Base-by-base conservation (phyloP, 2,888 invertebrate genomes). In the Cantharis nigra region DNA sequence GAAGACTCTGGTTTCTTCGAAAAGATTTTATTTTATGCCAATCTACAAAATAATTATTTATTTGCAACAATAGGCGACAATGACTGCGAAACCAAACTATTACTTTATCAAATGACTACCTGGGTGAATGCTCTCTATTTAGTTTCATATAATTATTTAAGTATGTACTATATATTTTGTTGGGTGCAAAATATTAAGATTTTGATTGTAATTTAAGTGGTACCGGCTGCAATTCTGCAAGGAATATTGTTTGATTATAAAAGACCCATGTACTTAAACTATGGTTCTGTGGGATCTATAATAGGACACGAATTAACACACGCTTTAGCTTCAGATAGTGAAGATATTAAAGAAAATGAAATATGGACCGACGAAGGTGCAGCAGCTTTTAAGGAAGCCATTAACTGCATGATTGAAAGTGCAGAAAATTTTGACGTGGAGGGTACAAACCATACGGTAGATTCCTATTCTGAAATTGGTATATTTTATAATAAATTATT, bases 241-340 rank as follows among this genome's bases (percentile, higher is more conserved):
- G 83, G 80, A 1, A 78, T 80, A 11, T 80, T 86, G 28, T 85
- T 62, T 63, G 63, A 84, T 69, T 63, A 71, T n/a, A 70, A 83
- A 10, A 76, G 83, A 20, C 86, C 86, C 2, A 77, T 83, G 64
- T 86, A 84, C 69, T 80, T 86, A 78, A 87, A 86, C 74, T 86
- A 85, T 72, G 86, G 85, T 9, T 77, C 84, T 10, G 74, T 87
- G 64, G 86, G 86, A 3, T 82, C 83, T 26, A 83, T 86, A 14
- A 84, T 87, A 63, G 87, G 86, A 9, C 86, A 87, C 78, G 86
- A 86, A 80, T 75, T 85, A 16, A 82, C 82, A 13, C 78, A 78
- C 64, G 75, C 63, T 2, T 73, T 80, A 63, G 64, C 64, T 13
- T 62, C 70, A 20, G 63, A 26, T 10, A 33, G 28, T 1, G 70